Evolutionary conservation across 2,888 invertebrate species (phyloP), one percentile per base, ranked within the genome.

Genomic region (Drosophila fulvimacula): DNA sequence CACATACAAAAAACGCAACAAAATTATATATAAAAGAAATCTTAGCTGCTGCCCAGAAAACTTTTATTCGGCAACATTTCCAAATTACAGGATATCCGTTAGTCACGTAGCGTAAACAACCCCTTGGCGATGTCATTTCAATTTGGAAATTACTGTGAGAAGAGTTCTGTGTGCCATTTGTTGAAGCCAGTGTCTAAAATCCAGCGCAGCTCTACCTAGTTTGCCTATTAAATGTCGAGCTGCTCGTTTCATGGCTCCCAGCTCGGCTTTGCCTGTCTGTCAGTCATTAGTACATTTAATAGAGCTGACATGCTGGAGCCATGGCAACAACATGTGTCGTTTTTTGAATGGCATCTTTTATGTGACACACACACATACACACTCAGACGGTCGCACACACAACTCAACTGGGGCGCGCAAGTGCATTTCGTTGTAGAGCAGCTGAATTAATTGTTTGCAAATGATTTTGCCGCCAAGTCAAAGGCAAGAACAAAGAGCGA

Each of bases 281-380:
- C 65, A 70, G 78, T 79, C 81, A 79, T 79, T 79, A 79, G 79
- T 77, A 69, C 48, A 72, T 79, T 69, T 79, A 72, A 76, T 62
- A 77, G 67, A 72, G 59, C 63, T 59, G 46, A 69, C 69, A 69
- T 66, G 66, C 62, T 57, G 58, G 27, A 55, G 66, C 52, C 44
- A 60, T 60, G 49, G 55, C 21, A 57, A 70, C 62, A 56, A 66
- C 60, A 49, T 75, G 49, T 56, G 52, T 70, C 62, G 32, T 38
- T 57, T 69, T 48, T 44, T 52, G 58, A 68, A 73, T 61, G 69
- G 42, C 41, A 69, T 51, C 56, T 64, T 76, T 67, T 69, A 73
- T 65, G 44, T 19, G 21, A 32, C 42, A 5, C 34, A 56, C 44
- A 49, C 42, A 48, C 27, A 19, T 4, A 41, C 41, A n/a, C 11